These are phyloP conservation scores for Pogonomyrmex barbatus DNA, from an alignment of 1,140 invertebrate genomes.

Conservation along the genomic window DNA sequence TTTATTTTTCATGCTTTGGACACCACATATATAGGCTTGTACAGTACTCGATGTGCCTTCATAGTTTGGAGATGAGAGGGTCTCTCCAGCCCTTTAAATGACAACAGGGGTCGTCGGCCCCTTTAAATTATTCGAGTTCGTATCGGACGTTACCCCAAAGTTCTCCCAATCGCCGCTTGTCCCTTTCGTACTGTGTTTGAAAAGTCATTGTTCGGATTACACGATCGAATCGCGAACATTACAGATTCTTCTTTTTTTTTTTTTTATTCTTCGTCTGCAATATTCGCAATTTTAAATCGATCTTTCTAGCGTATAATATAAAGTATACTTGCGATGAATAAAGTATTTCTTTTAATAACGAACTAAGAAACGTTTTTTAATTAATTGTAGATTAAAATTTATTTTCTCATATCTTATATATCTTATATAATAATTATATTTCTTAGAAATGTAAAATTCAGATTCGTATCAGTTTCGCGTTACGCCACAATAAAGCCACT, in stretches of 20 bases:
- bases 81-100: slow-evolving; percentile 76
- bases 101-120: slow-evolving; percentile 77
- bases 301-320: not conserved
- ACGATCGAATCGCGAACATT: not conserved
- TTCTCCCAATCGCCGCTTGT: slow-evolving; percentile 6
- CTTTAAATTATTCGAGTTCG: slow-evolving; percentile 74
- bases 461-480: not conserved
- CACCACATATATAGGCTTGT: slow-evolving; percentile 45
- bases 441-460: not conserved
- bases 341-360: not conserved
- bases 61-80: slow-evolving; percentile 36
- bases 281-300: not conserved
- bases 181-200: slow-evolving; percentile 54
- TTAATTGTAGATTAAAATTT: not conserved
- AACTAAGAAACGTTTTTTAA: not conserved
- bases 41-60: slow-evolving; percentile 2
- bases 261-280: not conserved
- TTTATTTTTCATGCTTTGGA: not conserved
- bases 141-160: slow-evolving; percentile 56
- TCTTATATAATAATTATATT: not conserved
- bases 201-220: slow-evolving; percentile 65
- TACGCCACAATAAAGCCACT: not conserved
- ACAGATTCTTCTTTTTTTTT: slow-evolving; percentile 27
- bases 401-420: not conserved
- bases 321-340: not conserved